Evolutionary conservation across 92 coral and sea anemone genomes (phyloP), one percentile per base, ranked within the genome.

Genomic region (Pocillopora grandis): DNA sequence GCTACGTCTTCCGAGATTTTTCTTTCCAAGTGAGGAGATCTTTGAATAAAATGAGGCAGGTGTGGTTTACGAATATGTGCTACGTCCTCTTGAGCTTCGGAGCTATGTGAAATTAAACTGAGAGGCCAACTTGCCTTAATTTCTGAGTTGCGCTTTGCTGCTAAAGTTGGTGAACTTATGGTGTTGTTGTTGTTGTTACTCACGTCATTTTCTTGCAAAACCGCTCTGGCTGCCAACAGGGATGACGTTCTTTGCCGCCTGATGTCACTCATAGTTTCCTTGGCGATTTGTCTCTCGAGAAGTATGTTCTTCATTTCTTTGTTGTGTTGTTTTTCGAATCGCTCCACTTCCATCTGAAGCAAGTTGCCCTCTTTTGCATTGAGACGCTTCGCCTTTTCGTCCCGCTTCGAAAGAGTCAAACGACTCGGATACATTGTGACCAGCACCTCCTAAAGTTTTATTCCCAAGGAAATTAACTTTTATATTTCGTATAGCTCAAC

Each of bases 381-480:
- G 20, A 84, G 78, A 31, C 97, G 89, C 76, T 84, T 93, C 61
- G 94, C 97, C 18, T 86, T 80, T 84, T 90, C 94, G 70, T 66
- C 84, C n/a, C 94, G 85, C 75, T 84, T 92, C 9, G 94, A 83
- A 37, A 66, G 73, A 0, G 68, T 62, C 33, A 85, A 8, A n/a
- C 77, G 66, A 62, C 72, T 67, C 16, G 76, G 77, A 49, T 68
- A 84, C 70, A 48, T 64, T 9, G 14, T 63, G 16, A 35, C n/a
- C 17, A 16, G 57, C 23, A 70, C 20, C 20, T 18, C 52, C 52
- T 42, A 42, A 42, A 42, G 5, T 42, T 42, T 3, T 3, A 1
- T 42, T 7, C 52, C 52, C 8, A 42, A 42, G 52, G 52, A 42
- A 3, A 42, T 42, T 42, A 3, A 42, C 52, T 42, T 42, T 42